These are phyloP conservation scores for Orbicella faveolata DNA, from an alignment of 64 coral and sea anemone species.

Conservation along the genomic window DNA sequence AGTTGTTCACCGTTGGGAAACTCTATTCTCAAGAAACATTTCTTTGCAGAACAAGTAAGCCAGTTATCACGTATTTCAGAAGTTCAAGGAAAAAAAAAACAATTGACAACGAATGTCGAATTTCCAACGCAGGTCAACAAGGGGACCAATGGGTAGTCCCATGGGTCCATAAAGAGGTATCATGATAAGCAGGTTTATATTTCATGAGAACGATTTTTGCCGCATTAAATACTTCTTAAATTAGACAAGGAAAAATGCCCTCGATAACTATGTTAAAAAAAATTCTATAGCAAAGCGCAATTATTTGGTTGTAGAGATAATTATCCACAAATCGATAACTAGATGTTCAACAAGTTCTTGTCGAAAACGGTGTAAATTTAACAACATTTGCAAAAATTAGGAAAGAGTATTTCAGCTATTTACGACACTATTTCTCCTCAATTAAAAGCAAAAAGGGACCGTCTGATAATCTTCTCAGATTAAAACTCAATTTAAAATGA, in stretches of 20 bases:
- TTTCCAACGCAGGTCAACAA: constrained; percentile 12
- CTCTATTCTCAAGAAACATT: background rate
- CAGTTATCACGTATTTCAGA: background rate
- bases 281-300: background rate
- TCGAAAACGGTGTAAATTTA: background rate
- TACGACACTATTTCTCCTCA: background rate
- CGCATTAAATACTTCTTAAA: background rate
- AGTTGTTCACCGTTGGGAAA: no score
- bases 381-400: background rate
- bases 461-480: background rate
- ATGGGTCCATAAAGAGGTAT: constrained; percentile 3
- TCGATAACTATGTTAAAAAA: background rate
- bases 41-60: background rate
- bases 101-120: background rate
- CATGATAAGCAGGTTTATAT: constrained; percentile 14
- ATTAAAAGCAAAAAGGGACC: background rate
- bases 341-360: background rate
- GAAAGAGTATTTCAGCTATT: background rate
- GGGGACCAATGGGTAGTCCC: background rate
- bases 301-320: background rate
- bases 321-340: background rate
- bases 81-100: background rate
- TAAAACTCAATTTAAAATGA: constrained; percentile 2
- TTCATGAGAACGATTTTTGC: background rate
- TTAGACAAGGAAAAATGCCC: background rate